phyloP scores from a whole-genome alignment of 2,888 invertebrate species.

The Abscondita cerata region DNA sequence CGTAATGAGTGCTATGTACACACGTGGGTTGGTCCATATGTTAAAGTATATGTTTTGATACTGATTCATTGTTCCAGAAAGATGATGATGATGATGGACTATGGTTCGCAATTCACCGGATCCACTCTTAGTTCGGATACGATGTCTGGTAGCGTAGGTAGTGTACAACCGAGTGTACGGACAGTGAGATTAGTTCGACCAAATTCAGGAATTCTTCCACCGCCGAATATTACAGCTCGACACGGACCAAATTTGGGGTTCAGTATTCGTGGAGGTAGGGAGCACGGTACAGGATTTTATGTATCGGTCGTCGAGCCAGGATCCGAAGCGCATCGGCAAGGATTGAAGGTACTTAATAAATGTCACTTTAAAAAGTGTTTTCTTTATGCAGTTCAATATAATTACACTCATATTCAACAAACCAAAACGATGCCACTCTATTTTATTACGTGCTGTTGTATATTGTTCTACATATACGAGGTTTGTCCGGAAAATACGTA shows the following conservation, averaged over 20 bases:
- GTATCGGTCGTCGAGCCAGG: slow-evolving; percentile 87
- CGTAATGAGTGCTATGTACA: neutral
- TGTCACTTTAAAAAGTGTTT: no score
- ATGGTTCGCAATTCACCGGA: slow-evolving; percentile 50
- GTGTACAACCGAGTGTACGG: slow-evolving; percentile 64
- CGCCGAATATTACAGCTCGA: slow-evolving; percentile 61
- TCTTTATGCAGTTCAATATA: no score
- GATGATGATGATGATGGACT: slow-evolving; percentile 50
- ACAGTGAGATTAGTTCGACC: slow-evolving; percentile 67
- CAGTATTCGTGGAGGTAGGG: slow-evolving; percentile 84
- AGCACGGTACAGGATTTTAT: slow-evolving; percentile 92
- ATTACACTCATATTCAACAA: no score
- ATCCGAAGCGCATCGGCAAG: slow-evolving; percentile 86
- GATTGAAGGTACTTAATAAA: slow-evolving; percentile 75
- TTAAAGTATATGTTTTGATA: slow-evolving; percentile 1
- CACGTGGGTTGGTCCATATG: neutral
- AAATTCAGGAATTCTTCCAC: slow-evolving; percentile 51
- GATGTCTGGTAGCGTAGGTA: slow-evolving; percentile 58
- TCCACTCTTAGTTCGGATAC: slow-evolving; percentile 56
- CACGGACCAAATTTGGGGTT: slow-evolving; percentile 79
- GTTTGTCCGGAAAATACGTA: no score
- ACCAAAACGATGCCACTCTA: no score
- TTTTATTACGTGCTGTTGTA: no score
- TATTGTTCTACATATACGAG: no score
- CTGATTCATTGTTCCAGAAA: slow-evolving; percentile 15